phyloP scores from a whole-genome alignment of 2,113 vertebrate genomes.

The Progne subis region DNA sequence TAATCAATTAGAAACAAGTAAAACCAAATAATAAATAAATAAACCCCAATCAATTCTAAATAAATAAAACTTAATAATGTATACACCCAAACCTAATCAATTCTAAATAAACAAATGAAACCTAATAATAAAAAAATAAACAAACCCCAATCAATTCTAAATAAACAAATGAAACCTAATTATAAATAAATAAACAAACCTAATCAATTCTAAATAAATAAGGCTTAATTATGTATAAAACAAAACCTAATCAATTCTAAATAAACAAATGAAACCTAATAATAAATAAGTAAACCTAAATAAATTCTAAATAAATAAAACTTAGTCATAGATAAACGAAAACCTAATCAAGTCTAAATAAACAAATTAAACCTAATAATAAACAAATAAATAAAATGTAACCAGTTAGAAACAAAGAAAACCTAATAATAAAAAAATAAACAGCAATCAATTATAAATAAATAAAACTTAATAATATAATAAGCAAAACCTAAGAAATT shows the following conservation, averaged over 20 bases:
- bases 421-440: background rate
- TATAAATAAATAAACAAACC: background rate
- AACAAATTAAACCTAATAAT: background rate
- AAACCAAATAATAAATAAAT: no score
- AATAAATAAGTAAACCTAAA: background rate
- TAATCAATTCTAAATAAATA: no score
- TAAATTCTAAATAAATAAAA: background rate
- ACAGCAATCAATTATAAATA: background rate
- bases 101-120: no score
- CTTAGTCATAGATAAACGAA: no score
- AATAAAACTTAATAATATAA: no score
- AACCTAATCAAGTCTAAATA: background rate
- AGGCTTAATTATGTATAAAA: no score
- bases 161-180: background rate
- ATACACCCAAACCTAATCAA: no score
- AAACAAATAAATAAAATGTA: background rate
- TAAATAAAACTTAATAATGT: no score
- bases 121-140: no score
- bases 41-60: no score
- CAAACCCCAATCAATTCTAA: background rate
- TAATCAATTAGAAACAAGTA: no score
- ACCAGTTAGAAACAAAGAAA: background rate
- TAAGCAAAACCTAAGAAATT: no score
- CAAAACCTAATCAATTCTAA: background rate
- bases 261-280: background rate